Evolutionary conservation across 2,113 vertebrate species (phyloP), one percentile per base, ranked within the genome.

Genomic region (Phasianus colchicus): DNA sequence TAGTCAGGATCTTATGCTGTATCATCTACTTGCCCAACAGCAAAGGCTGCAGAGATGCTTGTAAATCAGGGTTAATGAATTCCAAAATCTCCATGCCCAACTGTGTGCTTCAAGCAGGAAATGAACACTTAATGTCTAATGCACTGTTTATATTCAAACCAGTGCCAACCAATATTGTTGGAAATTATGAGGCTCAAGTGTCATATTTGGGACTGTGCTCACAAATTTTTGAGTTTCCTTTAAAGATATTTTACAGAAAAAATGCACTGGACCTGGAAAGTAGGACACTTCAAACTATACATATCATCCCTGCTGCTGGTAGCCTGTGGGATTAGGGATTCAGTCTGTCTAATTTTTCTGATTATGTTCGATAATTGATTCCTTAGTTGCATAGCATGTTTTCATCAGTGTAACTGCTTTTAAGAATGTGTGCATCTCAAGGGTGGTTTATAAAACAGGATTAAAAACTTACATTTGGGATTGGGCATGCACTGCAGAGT

Each of bases 271-370:
- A 70, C 11, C 34, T 74, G 65, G 50, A 95, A 92, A 94, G 50
- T 58, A 87, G 81, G 72, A 69, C 27, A 71, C 43, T 89, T 79
- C n/a, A 29, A 93, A 78, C 90, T 60, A 36, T 65, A 80, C 25
- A 38, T 74, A 91, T 83, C 58, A 25, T 79, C 76, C n/a, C 73
- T 79, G 76, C 73, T 77, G 61, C 47, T 85, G 70, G 70, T 77
- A 86, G 88, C 72, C 90, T 86, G 42, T 92, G 90, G 65, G 86
- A 75, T 90, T 88, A 78, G 52, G 22, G 65, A 47, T 65, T 94
- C 48, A 7, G n/a, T 50, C 50, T 76, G 21, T 85, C 71, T 86
- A 27, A 43, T 72, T 88, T 87, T 92, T 93, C 88, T 40, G 1
- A 13, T 45, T 60, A 0, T 61, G 30, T 89, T 90, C 86, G 76